Evolutionary conservation across 2,113 vertebrate genomes (phyloP).

Genomic region (Cololabis saira): DNA sequence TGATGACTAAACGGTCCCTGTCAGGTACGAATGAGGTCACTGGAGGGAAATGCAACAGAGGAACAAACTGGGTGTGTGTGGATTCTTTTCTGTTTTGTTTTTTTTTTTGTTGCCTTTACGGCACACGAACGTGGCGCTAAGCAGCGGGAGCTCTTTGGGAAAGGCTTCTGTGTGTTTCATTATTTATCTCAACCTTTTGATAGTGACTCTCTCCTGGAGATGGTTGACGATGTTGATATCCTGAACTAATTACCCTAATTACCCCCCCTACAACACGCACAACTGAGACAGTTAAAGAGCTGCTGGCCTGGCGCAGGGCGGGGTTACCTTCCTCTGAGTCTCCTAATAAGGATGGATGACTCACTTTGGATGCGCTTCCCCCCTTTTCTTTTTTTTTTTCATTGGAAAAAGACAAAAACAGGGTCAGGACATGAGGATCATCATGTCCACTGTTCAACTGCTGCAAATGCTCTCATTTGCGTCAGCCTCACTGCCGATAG

Average conservation of each 20-base stretch:
- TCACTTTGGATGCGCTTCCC: slow-evolving; percentile 12
- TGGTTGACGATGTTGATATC: slow-evolving; percentile 51
- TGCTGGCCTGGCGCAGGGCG: not conserved
- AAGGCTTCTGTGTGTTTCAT: slow-evolving; percentile 42
- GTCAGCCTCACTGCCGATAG: too few species aligned
- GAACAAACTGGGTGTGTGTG: too few species aligned
- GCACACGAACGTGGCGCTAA: slow-evolving; percentile 17
- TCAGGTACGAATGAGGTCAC: too few species aligned
- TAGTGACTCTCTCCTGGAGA: slow-evolving; percentile 38
- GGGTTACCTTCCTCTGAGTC: slow-evolving; percentile 22
- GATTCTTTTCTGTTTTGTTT: not conserved
- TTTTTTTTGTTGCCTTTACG: slow-evolving; percentile 3
- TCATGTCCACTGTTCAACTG: not conserved
- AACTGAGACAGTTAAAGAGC: slow-evolving; percentile 1
- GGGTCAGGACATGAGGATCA: not conserved
- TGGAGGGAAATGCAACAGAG: too few species aligned
- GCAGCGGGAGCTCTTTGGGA: slow-evolving; percentile 3
- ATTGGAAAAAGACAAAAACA: not conserved
- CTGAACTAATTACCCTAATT: slow-evolving; percentile 64
- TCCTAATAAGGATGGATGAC: slow-evolving; percentile 47
- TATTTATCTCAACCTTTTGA: slow-evolving; percentile 63
- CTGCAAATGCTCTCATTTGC: not conserved
- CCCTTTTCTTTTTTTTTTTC: not conserved
- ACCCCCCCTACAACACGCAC: slow-evolving; percentile 13
- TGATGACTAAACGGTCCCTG: too few species aligned